Percentiles rank a stretch among this genome's conserved stretches.
These are phyloP conservation scores for Paracanthobrama guichenoti DNA, from an alignment of 2,113 vertebrate species.

Conservation along the genomic window DNA sequence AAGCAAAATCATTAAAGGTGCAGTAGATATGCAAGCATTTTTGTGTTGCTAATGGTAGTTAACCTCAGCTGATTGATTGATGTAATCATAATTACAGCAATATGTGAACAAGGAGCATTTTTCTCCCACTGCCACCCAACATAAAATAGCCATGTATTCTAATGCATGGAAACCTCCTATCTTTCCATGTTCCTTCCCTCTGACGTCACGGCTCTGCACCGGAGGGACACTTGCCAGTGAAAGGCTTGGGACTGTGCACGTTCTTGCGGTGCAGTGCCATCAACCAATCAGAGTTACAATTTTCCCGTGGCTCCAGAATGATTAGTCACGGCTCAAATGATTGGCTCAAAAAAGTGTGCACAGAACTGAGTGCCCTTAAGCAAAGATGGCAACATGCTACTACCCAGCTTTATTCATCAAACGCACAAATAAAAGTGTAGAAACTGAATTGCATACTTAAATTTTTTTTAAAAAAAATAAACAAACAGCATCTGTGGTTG, in stretches of 20 bases:
- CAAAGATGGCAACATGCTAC: not conserved
- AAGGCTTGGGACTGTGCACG: not conserved
- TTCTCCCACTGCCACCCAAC: too few relatives aligned
- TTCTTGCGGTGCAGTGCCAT: slow-evolving; percentile 12
- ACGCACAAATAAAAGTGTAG: not conserved
- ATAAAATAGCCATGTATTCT: not conserved
- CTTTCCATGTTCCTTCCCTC: not conserved
- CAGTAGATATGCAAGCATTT: not conserved
- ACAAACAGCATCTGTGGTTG: too few relatives aligned
- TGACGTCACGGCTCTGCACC: not conserved
- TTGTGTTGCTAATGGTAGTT: not conserved
- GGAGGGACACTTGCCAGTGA: not conserved
- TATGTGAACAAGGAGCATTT: not conserved
- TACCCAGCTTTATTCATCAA: not conserved
- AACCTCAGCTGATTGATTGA: not conserved
- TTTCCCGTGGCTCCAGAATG: not conserved
- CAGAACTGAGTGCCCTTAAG: not conserved
- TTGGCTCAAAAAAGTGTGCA: not conserved
- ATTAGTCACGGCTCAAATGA: slow-evolving; percentile 1
- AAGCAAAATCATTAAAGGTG: not conserved
- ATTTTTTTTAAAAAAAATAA: too few relatives aligned
- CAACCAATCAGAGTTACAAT: not conserved
- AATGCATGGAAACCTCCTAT: not conserved
- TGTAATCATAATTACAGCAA: not conserved
- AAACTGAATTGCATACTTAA: not conserved